phyloP scores from a whole-genome alignment of 2,888 invertebrate species.

The Athripsodes cinereus region DNA sequence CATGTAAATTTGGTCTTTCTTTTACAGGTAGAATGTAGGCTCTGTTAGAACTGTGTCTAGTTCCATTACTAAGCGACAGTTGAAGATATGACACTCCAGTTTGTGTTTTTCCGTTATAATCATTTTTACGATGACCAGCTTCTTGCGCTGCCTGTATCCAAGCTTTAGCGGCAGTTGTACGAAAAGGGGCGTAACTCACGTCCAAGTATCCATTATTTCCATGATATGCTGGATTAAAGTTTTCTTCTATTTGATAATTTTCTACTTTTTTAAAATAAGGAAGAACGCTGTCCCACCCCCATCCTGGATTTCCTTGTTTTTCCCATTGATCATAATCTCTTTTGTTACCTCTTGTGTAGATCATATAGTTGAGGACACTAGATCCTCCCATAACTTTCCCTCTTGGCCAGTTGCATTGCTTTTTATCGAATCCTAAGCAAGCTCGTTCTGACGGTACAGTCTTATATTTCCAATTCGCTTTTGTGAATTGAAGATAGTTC shows the following conservation, averaged over 20 bases:
- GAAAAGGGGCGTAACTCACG: conserved; percentile 49
- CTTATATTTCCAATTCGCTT: conserved; percentile 75
- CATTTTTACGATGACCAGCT: conserved; percentile 52
- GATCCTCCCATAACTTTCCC: conserved; percentile 81
- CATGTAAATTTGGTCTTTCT: conserved; percentile 54
- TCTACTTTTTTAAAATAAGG: conserved; percentile 77
- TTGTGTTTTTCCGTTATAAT: conserved; percentile 57
- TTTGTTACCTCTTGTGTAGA: conserved; percentile 65
- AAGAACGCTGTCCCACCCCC: conserved; percentile 66
- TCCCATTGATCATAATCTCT: conserved; percentile 75
- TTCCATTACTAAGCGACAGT: conserved; percentile 59
- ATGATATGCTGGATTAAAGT: conserved; percentile 49
- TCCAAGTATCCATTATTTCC: conserved; percentile 52
- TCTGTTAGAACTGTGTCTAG: conserved; percentile 59
- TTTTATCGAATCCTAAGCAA: conserved; percentile 68
- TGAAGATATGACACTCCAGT: conserved; percentile 58
- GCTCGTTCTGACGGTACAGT: conserved; percentile 68
- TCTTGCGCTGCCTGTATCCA: conserved; percentile 59
- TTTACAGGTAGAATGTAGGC: conserved; percentile 59
- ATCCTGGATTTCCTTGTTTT: conserved; percentile 61
- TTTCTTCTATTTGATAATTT: conserved; percentile 55
- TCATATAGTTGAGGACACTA: conserved; percentile 76
- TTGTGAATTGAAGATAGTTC: conserved; percentile 63
- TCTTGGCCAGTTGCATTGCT: conserved; percentile 71
- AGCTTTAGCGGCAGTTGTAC: conserved; percentile 46